Percentiles rank a stretch among this genome's conserved stretches.
Evolutionary conservation across 2,888 invertebrate species (phyloP).

Genomic region (Sinhomidia bicolor): DNA sequence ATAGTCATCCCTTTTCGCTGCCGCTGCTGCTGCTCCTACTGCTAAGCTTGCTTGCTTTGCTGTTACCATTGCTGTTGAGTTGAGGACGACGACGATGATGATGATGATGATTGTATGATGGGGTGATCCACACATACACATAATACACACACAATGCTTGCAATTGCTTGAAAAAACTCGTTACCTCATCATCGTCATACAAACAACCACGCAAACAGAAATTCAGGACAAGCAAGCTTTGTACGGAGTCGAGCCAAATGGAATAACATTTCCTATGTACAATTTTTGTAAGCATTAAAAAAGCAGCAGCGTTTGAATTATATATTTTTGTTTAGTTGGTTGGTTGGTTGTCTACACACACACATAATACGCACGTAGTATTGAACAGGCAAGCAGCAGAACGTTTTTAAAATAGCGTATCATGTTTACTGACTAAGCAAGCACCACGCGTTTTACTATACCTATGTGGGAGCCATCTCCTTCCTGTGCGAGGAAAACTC

Average conservation of each 20-base stretch:
- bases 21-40: neutral
- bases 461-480: slow-evolving; percentile 72
- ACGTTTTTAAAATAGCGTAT: neutral
- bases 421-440: slow-evolving; percentile 8
- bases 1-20: slow-evolving; percentile 61
- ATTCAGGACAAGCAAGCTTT: neutral
- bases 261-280: neutral
- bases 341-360: neutral
- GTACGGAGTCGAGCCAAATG: neutral
- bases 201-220: neutral
- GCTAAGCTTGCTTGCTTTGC: no score
- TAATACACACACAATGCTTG: neutral
- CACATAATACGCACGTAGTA: neutral
- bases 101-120: no score
- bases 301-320: no score
- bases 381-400: neutral
- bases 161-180: slow-evolving; percentile 45
- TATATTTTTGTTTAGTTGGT: neutral
- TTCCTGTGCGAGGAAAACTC: slow-evolving; percentile 54
- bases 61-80: neutral
- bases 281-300: no score
- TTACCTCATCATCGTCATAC: slow-evolving; percentile 7
- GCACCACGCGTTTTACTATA: slow-evolving; percentile 50
- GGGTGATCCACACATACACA: slow-evolving; percentile 49
- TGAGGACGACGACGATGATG: no score